Base-by-base conservation (phyloP, 2,888 invertebrate species). In the Cordilura impudica region DNA sequence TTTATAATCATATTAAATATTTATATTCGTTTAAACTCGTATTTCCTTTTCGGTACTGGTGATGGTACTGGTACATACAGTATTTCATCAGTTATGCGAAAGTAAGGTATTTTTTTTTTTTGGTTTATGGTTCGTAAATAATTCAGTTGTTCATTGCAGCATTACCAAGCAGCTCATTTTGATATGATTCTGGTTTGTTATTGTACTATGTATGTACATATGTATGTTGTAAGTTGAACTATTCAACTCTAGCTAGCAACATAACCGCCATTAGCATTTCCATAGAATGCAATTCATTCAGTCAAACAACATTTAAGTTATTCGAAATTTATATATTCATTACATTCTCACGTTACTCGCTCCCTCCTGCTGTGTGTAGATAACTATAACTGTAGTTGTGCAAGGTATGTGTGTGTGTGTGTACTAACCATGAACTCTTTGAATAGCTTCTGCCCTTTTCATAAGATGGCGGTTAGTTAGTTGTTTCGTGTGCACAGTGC, bases 391-490 rank as follows among this genome's bases (percentile, higher is more conserved):
- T 35, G 23, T 29, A 19, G n/a, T 53, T 43, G 63, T 56, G 26
- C 43, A 12, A 0, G 31, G 16, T 3, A 1, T 26, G 16, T 39
- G 21, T 45, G 16, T 18, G 7, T 4, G 10, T 19, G 60, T 39
- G 23, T 45, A 53, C 39, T 31, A 73, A 51, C 72, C 78, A 63
- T 78, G 78, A 78, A 78, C 77, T 65, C 67, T 45, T 61, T 49
- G 61, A 61, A 61, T 69, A 75, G 35, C 49, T 72, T 78, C 69
- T 78, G 72, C 56, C 78, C 67, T 73, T 78, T 78, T 69, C 63
- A 8, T 31, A 72, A 78, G 61, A 78, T 72, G 60, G 18, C 49
- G n/a, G 47, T 61, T 47, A 16, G 14, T 60, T 47, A 10, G 19
- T 7, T 56, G 19, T 29, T 21, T 58, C 23, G 16, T 66, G 14